These are phyloP conservation scores for Ranitomeya imitator DNA, from an alignment of 2,113 vertebrate species.

Conservation along the genomic window DNA sequence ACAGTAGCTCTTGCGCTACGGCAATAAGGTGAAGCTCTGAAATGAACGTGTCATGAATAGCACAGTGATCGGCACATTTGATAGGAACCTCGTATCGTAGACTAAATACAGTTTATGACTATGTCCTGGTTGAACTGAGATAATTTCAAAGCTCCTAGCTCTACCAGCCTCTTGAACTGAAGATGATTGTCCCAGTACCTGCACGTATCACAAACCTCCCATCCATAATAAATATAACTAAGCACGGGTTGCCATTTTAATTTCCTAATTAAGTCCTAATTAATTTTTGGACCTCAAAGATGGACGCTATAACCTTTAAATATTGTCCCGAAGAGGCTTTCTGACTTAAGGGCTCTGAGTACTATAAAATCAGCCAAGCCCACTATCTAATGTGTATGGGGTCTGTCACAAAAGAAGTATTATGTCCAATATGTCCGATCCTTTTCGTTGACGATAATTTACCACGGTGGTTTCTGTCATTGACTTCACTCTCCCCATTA, in stretches of 20 bases:
- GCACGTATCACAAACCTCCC: slow-evolving; percentile 14
- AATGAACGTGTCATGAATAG: not conserved
- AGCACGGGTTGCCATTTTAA: not conserved
- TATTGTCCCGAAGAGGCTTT: not conserved
- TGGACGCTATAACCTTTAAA: not conserved
- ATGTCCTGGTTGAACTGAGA: slow-evolving; percentile 47
- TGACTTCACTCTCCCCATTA: too few species aligned
- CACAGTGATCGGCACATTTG: slow-evolving; percentile 30
- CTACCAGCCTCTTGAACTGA: slow-evolving; percentile 39
- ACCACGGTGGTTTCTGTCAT: too few species aligned
- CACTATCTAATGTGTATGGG: too few species aligned
- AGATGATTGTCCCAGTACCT: slow-evolving; percentile 3
- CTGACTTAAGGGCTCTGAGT: too few species aligned
- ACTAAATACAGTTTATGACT: slow-evolving; percentile 50
- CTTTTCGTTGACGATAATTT: too few species aligned
- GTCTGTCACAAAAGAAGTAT: too few species aligned
- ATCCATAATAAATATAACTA: not conserved
- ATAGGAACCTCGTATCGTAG: slow-evolving; percentile 19
- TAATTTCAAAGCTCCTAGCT: slow-evolving; percentile 47
- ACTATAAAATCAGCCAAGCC: too few species aligned
- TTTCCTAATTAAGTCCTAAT: not conserved
- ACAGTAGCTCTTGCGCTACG: slow-evolving; percentile 30
- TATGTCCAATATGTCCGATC: too few species aligned
- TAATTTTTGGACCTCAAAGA: not conserved
- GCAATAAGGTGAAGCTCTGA: not conserved